phyloP scores from a whole-genome alignment of 2,113 vertebrate species.

The Peromyscus polionotus region DNA sequence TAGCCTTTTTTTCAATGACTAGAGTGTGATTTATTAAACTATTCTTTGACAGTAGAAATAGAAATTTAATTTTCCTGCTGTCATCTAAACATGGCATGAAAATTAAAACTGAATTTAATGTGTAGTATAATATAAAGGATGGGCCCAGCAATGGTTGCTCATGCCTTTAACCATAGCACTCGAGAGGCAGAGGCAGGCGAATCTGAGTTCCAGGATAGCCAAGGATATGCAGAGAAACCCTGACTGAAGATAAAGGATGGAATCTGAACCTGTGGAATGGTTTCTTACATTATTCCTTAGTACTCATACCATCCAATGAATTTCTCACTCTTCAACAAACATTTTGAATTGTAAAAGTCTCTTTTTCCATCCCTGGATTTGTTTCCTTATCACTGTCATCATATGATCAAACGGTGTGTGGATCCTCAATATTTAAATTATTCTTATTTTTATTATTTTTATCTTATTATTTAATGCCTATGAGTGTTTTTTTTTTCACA shows the following conservation, averaged over 20 bases:
- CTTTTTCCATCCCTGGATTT: not conserved
- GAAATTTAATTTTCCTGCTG: conserved; percentile 52
- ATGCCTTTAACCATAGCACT: no score
- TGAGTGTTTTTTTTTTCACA: not conserved
- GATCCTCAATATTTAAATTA: not conserved
- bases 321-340: conserved; percentile 49
- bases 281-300: not conserved
- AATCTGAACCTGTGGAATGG: not conserved
- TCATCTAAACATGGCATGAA: conserved; percentile 5
- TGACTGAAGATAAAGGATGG: no score
- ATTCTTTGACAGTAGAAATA: not conserved
- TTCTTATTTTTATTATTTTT: not conserved
- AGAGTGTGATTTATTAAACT: conserved; percentile 11
- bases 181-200: no score
- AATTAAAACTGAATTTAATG: conserved; percentile 43
- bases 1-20: not conserved
- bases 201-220: no score
- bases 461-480: not conserved
- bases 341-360: not conserved
- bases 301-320: not conserved
- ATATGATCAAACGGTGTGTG: not conserved
- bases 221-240: no score
- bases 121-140: conserved; percentile 15
- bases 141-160: no score
- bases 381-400: conserved; percentile 32